Base-by-base conservation (phyloP, 2,888 invertebrate genomes). In the Minunthozetes semirufus region DNA sequence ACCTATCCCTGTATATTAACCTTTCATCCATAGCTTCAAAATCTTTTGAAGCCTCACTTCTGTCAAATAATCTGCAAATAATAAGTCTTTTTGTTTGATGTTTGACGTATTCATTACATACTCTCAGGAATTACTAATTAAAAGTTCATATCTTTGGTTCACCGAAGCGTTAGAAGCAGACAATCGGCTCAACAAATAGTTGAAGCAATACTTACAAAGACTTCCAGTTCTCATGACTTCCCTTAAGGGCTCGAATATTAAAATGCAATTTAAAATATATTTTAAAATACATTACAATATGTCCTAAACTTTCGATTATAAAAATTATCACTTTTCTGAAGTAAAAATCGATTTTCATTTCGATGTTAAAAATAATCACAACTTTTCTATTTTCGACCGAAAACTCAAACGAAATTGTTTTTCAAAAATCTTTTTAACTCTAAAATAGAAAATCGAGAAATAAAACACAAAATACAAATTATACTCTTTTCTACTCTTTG, bases 1-100 rank as follows among this genome's bases (percentile, higher is more conserved):
- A 70, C 70, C 70, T 70, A 70, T 70, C 70, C 70, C 70, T 48
- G 70, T 22, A 70, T 70, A 70, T 70, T 70, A 70, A 70, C 70
- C 70, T 70, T 70, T 70, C 70, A 70, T 46, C 70, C 46, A 70
- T 70, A 27, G 70, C 70, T 70, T 15, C 0, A 59, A 27, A n/a
- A 9, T 1, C 4, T 29, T 59, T 27, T 59, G 5, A 59, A 29
- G 59, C 59, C 27, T 59, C 29, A 59, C 59, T 59, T 59, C 59
- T 29, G 59, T 59, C 59, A 59, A 59, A 59, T 59, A 59, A 27
- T 59, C 59, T 27, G 27, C 59, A 59, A 59, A 59, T 59, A 29
- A 59, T 59, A 29, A 59, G 15, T 50, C 29, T 59, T 59, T 59
- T n/a, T n/a, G n/a, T n/a, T n/a, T n/a, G n/a, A n/a, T 59, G 59